phyloP scores from a whole-genome alignment of 1,140 invertebrate genomes.

The Hormaphis cornu region DNA sequence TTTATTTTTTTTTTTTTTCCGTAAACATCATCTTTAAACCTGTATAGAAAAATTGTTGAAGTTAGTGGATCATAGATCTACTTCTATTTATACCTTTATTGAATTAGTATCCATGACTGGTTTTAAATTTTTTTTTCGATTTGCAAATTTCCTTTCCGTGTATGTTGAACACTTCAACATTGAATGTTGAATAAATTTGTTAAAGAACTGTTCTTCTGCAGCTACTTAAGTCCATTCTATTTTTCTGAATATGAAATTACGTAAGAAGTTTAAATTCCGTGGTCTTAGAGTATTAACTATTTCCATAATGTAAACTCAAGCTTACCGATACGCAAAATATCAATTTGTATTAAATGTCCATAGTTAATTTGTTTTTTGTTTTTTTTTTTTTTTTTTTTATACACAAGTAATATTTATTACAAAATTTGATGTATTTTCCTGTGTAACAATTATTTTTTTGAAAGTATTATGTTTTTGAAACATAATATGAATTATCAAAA shows the following conservation, averaged over 20 bases:
- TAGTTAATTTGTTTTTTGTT: neutral
- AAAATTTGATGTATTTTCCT: neutral
- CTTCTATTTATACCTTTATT: neutral
- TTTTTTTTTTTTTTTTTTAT: neutral
- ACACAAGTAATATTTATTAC: neutral
- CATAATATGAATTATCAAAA: no score
- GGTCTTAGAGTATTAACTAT: neutral
- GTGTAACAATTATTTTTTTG: conserved; percentile 1
- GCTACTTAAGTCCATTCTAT: conserved; percentile 13
- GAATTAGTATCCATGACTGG: neutral
- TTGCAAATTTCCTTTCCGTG: neutral
- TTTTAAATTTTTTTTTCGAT: neutral
- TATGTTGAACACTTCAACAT: neutral
- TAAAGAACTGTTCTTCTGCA: neutral
- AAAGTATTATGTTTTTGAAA: neutral
- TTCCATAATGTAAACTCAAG: neutral
- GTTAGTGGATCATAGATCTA: neutral
- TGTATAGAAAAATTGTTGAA: neutral
- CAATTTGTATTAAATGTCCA: neutral
- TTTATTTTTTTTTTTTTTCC: no score
- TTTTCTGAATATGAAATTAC: neutral
- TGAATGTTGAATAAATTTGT: conserved; percentile 15
- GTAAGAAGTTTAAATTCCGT: neutral
- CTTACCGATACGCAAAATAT: neutral
- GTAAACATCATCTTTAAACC: conserved; percentile 11